Conservation (phyloP, 2,113 vertebrate species). For the Leptobrachium ailaonicum region DNA sequence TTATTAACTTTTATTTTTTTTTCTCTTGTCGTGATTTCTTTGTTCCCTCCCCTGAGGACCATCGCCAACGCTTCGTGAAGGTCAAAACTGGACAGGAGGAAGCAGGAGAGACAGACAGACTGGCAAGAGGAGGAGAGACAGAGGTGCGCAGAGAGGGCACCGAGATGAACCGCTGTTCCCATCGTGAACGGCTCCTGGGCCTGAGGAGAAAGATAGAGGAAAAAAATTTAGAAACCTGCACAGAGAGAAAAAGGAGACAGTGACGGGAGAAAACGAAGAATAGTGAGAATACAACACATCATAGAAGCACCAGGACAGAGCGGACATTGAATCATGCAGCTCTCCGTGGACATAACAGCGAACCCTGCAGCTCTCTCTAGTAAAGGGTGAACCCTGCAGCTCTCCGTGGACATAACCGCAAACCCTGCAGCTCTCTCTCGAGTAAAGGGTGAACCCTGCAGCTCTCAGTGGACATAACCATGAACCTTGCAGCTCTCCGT, state of each 20-base stretch:
- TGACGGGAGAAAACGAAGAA: background rate
- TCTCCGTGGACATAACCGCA: no score
- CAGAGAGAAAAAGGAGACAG: background rate
- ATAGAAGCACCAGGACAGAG: background rate
- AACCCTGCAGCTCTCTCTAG: no score
- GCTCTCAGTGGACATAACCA: no score
- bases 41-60: conserved; percentile 40
- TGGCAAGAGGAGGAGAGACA: conserved; percentile 29
- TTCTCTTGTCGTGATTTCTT: conserved; percentile 6
- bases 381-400: no score
- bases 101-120: conserved; percentile 41
- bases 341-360: no score
- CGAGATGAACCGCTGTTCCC: conserved; percentile 39
- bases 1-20: conserved; percentile 29
- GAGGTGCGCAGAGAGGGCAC: conserved; percentile 39
- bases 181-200: conserved; percentile 44
- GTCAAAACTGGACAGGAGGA: conserved; percentile 45
- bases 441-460: no score
- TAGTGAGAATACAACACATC: background rate
- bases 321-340: no score
- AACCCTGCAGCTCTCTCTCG: no score
- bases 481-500: no score
- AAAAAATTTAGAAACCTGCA: background rate
- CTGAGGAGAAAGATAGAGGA: conserved; percentile 32
- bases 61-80: background rate